A percentile compares a stretch with the other conserved stretches of the same genome.
Conservation (phyloP, 1,140 invertebrate genomes). For the Procambarus virginalis region DNA sequence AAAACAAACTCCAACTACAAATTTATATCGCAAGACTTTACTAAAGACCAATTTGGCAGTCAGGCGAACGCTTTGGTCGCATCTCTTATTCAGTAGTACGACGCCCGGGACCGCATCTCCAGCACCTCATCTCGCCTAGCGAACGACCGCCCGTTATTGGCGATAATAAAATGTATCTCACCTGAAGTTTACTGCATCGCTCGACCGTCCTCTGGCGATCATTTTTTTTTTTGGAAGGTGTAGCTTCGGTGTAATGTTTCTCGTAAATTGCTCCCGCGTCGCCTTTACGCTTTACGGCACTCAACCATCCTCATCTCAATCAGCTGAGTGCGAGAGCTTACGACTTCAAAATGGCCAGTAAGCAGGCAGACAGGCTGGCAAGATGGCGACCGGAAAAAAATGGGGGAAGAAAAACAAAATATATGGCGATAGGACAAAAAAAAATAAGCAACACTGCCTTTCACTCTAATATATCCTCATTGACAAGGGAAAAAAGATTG, state of each 20-base stretch:
- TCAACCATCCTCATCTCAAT: not conserved
- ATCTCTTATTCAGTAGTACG: not conserved
- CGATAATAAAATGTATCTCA: slow-evolving; percentile 10
- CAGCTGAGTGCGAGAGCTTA: not conserved
- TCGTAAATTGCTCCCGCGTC: not conserved
- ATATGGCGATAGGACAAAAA: no score
- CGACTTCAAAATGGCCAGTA: not conserved
- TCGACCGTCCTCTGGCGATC: not conserved
- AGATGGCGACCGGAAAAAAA: no score
- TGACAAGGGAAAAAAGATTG: no score
- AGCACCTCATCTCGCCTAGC: not conserved
- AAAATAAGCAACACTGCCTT: no score
- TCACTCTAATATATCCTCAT: no score
- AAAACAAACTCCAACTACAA: not conserved
- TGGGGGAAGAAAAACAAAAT: no score
- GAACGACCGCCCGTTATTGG: not conserved
- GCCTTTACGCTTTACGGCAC: not conserved
- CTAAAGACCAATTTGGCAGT: slow-evolving; percentile 5
- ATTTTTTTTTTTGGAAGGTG: not conserved
- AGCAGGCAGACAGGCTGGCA: no score
- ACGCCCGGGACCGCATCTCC: not conserved
- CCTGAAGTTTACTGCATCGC: not conserved
- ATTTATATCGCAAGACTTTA: slow-evolving; percentile 3
- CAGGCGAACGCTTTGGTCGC: not conserved
- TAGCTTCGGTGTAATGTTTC: not conserved